Evolutionary conservation across 2,797 vertebrate species (phyloP), one percentile per base, ranked within the genome.

Genomic region (Chromis chromis): DNA sequence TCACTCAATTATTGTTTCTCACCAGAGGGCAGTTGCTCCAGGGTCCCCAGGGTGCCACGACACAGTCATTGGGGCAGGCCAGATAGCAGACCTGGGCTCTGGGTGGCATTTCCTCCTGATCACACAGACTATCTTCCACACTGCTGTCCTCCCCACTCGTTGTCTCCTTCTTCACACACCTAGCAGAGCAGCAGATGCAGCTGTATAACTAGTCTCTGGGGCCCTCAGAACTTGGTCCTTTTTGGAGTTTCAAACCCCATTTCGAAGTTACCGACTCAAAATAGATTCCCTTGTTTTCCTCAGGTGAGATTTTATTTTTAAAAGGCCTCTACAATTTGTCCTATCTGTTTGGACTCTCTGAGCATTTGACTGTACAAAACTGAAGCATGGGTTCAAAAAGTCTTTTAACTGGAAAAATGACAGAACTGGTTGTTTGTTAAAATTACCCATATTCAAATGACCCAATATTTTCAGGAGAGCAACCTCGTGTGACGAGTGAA

Each of bases 21-120:
- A 99, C 98, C 96, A 88, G 91, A 0, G 96, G 93, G 82, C 98
- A 99, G 12, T 56, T 83, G 92, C 93, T 98, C 98, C 98, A 99
- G 0, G 86, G 89, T 74, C 95, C 96, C 98, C 98, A 99, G 19
- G 94, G 91, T 17, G 96, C 94, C 90, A 96, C 89, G 3, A 96
- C 97, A 50, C 98, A 99, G 84, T 97, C 96, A 13, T 78, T 92
- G 58, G 97, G 95, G 77, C 98, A 99, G 55, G 95, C 94, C 59
- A 98, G 84, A 28, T 90, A 92, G 73, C 98, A 99, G 74, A 95
- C 93, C 81, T 96, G 97, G 31, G 84, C 93, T 79, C 85, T 90
- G 1, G 89, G 79, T 10, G 96, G 96, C 55, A 87, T 90, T 76
- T 97, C 96, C 16, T 95, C 94, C 69, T 93, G 93, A 85, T 93